Evolutionary conservation across 1,140 invertebrate genomes (phyloP), one percentile per base, ranked within the genome.

Genomic region (Ladona fulva): DNA sequence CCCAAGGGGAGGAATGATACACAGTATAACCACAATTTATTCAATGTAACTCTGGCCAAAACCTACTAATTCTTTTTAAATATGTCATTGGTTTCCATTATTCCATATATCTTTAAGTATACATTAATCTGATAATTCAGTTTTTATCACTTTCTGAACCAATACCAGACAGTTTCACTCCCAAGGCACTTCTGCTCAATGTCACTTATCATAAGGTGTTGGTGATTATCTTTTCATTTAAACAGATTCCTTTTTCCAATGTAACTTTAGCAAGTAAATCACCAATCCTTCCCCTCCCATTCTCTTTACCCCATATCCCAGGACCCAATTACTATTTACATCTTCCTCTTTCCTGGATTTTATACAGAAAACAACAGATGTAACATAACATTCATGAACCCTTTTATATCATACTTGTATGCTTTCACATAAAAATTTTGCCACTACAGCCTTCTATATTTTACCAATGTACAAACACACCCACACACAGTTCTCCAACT

Each of bases 121-220:
- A 66, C 52, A 12, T 66, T 66, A 66, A 16, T 66, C 52, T 66
- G 52, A 66, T 19, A 66, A 66, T 66, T 66, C 52, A 66, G 52
- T 66, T 66, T 66, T 66, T 66, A 66, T 66, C 52, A 66, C 52
- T 66, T 66, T 66, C 52, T 66, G n/a, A 66, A 66, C 52, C 52
- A 66, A 66, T 66, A 66, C 52, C 52, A 66, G 52, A 66, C 52
- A 66, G 14, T 19, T 66, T 66, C 52, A 66, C 52, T 66, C 52
- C 52, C 52, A 66, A 66, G 52, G 52, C 52, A 66, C 52, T 66
- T 66, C 52, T 66, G 52, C 52, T 66, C 52, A 66, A 66, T 66
- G 52, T 66, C 52, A 52, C 44, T 52, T 11, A 52, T 66, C 52
- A 66, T 66, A 6, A 66, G n/a, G 52, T 66, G 52, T 66, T 22